A percentile compares a stretch with the other conserved stretches of the same genome.
Evolutionary conservation across 2,888 invertebrate genomes (phyloP).

Genomic region (Odontothrips loti): DNA sequence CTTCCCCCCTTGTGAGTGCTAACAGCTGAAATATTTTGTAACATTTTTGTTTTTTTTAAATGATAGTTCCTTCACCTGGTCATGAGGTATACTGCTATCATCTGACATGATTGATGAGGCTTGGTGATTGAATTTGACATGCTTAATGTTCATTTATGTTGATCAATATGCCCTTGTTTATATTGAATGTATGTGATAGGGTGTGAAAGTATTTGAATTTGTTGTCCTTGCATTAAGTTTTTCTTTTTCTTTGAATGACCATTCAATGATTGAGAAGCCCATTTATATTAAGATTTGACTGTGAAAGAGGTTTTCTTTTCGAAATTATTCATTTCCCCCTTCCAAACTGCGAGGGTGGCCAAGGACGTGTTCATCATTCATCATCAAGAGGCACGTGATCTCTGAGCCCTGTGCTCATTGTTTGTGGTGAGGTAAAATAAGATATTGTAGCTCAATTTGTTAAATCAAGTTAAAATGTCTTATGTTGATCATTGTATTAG

Average conservation of each 20-base stretch:
- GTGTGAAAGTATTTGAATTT: constrained; percentile 13
- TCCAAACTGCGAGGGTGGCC: neutral
- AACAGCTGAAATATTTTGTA: constrained; percentile 23
- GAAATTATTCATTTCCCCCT: neutral
- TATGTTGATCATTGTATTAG: constrained; percentile 24
- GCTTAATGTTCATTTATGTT: neutral
- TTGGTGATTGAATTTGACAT: neutral
- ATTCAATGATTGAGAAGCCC: neutral
- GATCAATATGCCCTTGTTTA: neutral
- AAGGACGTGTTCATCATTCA: constrained; percentile 20
- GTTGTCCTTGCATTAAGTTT: neutral
- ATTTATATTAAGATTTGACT: constrained; percentile 27
- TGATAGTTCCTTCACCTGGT: constrained; percentile 22
- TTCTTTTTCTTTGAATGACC: neutral
- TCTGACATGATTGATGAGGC: constrained; percentile 10
- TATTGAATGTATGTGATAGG: constrained; percentile 13
- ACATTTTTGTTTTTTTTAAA: constrained; percentile 4
- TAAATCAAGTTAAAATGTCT: constrained; percentile 21
- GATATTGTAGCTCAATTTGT: constrained; percentile 25
- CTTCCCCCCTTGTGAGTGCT: neutral
- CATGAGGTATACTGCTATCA: neutral
- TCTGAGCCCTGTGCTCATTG: constrained; percentile 21
- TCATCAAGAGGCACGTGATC: constrained; percentile 24
- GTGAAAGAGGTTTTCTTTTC: constrained; percentile 15
- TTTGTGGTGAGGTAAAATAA: constrained; percentile 25